These are phyloP conservation scores for Labeo catla DNA, from an alignment of 2,113 vertebrate species.

Conservation along the genomic window DNA sequence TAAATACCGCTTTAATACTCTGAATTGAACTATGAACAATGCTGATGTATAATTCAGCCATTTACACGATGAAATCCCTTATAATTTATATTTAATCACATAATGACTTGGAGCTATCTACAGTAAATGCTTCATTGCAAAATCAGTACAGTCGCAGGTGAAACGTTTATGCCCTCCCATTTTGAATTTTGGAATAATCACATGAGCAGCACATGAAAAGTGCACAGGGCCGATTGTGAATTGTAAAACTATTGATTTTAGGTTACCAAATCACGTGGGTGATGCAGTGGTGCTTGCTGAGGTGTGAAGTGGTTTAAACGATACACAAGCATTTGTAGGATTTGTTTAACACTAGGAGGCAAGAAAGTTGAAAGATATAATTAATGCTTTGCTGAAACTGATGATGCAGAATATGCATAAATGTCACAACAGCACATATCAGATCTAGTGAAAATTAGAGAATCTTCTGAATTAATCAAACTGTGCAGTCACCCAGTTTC, in stretches of 20 bases:
- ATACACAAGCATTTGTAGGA: neutral
- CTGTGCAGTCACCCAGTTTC: neutral
- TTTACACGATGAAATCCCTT: neutral
- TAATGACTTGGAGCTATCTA: neutral
- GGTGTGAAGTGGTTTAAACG: slow-evolving; percentile 16
- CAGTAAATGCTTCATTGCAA: neutral
- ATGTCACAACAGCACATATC: slow-evolving; percentile 14
- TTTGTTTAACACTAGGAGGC: neutral
- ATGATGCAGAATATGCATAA: slow-evolving; percentile 13
- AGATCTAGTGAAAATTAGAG: neutral
- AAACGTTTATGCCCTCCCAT: neutral
- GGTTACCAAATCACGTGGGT: neutral
- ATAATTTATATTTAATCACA: slow-evolving; percentile 26
- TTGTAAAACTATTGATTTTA: neutral
- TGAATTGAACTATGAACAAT: slow-evolving; percentile 10
- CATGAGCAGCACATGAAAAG: neutral
- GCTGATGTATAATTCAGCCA: slow-evolving; percentile 24
- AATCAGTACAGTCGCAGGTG: neutral
- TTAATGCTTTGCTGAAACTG: neutral
- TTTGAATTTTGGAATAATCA: neutral
- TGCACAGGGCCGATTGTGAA: neutral
- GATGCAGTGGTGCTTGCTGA: neutral
- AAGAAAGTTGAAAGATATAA: neutral
- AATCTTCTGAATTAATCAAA: neutral
- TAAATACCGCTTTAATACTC: neutral